Conservation (phyloP, 2,888 invertebrate species). For the Cantharis lateralis region DNA sequence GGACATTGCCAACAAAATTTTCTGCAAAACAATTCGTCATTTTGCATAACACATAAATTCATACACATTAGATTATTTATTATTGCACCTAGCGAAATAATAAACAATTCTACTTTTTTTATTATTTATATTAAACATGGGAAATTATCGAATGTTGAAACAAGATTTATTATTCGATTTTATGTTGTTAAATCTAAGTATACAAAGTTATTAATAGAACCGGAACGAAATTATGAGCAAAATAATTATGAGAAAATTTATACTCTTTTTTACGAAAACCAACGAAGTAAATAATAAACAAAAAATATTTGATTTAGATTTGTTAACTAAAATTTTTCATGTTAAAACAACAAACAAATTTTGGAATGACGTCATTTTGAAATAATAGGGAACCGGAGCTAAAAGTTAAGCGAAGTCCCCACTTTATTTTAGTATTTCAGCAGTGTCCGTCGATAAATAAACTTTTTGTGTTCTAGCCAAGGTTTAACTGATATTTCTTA, state of each 20-base stretch:
- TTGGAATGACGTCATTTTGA: neutral
- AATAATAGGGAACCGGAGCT: neutral
- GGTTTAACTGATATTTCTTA: neutral
- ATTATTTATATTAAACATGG: neutral
- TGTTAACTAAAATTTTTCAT: neutral
- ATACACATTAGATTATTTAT: neutral
- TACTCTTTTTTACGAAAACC: neutral
- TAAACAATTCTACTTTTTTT: neutral
- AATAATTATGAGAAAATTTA: neutral
- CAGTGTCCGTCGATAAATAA: neutral
- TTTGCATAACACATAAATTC: neutral
- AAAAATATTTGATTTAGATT: neutral
- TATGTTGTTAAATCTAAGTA: neutral
- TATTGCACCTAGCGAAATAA: neutral
- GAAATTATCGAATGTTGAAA: neutral
- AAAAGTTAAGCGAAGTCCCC: no score
- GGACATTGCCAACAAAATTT: neutral
- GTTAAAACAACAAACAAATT: neutral
- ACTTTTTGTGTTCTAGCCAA: neutral
- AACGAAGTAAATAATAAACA: neutral
- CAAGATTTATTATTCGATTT: neutral
- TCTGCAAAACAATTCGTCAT: neutral
- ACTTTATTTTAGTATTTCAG: neutral
- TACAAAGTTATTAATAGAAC: neutral
- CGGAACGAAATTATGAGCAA: neutral